Evolutionary conservation across 2,797 vertebrate genomes (phyloP).

Genomic region (Gephyroberyx darwinii): DNA sequence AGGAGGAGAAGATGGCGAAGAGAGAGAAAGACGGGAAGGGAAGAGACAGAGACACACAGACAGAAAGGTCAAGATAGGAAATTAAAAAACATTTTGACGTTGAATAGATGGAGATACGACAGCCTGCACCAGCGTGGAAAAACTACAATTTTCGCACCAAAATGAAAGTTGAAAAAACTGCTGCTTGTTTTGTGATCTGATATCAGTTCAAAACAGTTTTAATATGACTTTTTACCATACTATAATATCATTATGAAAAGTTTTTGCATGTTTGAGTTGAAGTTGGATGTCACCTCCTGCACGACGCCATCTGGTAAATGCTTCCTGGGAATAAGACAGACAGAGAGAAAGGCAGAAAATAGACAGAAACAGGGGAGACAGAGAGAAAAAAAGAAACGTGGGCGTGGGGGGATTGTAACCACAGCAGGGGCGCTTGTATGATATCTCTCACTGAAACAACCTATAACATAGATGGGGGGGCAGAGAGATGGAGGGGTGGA

Average conservation of each 20-base stretch:
- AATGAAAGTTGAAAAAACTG: too few species aligned
- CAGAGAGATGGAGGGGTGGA: constrained; percentile 3
- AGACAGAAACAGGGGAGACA: too few species aligned
- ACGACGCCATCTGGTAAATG: neutral
- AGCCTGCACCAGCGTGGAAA: too few species aligned
- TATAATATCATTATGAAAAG: constrained; percentile 11
- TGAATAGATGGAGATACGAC: neutral
- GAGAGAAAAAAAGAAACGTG: constrained; percentile 14
- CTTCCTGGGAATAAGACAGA: constrained; percentile 12
- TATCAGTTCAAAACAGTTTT: neutral
- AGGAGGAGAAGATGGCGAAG: neutral
- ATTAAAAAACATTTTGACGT: neutral
- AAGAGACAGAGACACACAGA: neutral
- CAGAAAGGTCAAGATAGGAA: neutral
- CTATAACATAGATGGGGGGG: constrained; percentile 51
- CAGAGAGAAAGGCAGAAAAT: too few species aligned
- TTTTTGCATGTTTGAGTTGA: neutral
- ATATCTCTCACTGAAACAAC: constrained; percentile 56
- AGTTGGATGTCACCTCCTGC: neutral
- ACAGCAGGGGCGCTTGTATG: constrained; percentile 68
- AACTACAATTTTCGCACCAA: too few species aligned
- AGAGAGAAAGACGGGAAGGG: neutral
- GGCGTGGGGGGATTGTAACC: constrained; percentile 49
- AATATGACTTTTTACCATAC: neutral
- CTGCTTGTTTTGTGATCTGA: too few species aligned